Evolutionary conservation across 2,113 vertebrate species (phyloP).

Genomic region (Onychostruthus taczanowskii): DNA sequence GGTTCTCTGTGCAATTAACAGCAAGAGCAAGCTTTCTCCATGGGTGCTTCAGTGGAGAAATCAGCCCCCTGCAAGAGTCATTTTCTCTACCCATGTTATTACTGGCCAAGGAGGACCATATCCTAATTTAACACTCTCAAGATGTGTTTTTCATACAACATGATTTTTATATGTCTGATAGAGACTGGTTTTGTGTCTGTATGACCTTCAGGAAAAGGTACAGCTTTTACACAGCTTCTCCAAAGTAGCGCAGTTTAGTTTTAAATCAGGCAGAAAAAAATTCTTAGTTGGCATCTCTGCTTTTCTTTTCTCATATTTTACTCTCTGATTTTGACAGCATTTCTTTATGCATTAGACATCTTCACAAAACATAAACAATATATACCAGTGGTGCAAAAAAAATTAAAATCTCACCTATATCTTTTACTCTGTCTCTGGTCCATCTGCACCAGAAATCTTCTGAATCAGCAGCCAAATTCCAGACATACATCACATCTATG

Average conservation of each 20-base stretch:
- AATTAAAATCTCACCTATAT: slow-evolving; percentile 68
- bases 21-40: neutral
- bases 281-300: neutral
- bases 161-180: neutral
- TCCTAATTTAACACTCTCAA: neutral
- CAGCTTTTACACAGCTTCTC: neutral
- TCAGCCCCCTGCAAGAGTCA: neutral
- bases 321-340: neutral
- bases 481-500: slow-evolving; percentile 76
- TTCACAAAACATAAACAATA: neutral
- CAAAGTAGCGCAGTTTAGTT: neutral
- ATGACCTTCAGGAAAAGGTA: neutral
- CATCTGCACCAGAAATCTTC: slow-evolving; percentile 79
- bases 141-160: neutral
- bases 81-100: neutral
- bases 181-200: neutral
- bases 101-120: neutral
- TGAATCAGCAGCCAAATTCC: slow-evolving; percentile 72
- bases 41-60: neutral
- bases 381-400: neutral
- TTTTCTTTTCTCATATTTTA: neutral
- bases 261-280: neutral
- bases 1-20: neutral
- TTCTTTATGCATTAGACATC: neutral
- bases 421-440: slow-evolving; percentile 74